phyloP scores from a whole-genome alignment of 1,140 invertebrate species.

The Cydia pomonella region DNA sequence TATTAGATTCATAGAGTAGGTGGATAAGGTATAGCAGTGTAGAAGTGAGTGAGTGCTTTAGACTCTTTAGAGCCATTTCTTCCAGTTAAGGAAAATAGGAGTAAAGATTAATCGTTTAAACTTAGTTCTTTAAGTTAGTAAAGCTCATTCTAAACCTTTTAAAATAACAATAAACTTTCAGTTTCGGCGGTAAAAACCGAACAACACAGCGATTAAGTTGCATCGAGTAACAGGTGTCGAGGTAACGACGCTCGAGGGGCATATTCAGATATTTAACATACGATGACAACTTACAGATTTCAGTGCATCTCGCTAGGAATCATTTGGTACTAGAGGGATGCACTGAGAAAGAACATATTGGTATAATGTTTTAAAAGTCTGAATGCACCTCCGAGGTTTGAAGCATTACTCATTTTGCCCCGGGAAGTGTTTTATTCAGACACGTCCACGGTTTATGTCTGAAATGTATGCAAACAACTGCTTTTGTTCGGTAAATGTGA shows the following conservation, averaged over 20 bases:
- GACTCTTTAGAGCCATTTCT: no score
- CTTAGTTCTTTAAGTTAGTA: no score
- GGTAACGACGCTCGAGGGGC: not conserved
- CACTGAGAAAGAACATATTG: not conserved
- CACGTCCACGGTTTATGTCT: not conserved
- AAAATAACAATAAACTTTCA: not conserved
- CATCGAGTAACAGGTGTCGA: conserved; percentile 18
- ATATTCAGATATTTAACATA: not conserved
- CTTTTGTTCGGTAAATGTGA: conserved; percentile 1
- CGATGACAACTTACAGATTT: not conserved
- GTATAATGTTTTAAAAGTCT: not conserved
- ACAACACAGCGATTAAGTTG: not conserved
- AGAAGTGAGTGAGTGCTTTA: no score
- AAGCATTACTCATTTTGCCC: not conserved
- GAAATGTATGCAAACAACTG: conserved; percentile 12
- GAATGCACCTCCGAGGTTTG: not conserved
- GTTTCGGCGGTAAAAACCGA: not conserved
- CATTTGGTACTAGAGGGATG: no score
- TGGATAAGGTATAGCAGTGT: no score
- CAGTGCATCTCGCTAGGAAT: not conserved
- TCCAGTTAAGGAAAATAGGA: no score
- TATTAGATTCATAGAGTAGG: no score
- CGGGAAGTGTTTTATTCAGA: not conserved
- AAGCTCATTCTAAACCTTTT: not conserved
- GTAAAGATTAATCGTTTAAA: no score